Base-by-base conservation (phyloP, 2,888 invertebrate species). In the Trichopoda pennipes region DNA sequence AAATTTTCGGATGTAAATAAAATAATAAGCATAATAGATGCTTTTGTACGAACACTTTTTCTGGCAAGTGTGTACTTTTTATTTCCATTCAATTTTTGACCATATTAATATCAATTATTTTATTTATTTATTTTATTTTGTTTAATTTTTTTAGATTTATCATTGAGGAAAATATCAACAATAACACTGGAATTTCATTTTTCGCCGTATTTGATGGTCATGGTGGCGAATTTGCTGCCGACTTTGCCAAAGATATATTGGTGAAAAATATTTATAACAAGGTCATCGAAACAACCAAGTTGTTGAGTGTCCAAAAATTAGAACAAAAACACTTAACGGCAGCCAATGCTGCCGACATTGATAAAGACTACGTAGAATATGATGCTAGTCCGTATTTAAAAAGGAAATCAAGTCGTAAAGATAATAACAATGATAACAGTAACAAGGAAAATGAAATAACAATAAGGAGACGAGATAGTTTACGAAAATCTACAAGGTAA, bases 191-290 rank as follows among this genome's bases (percentile, higher is more conserved):
- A 23, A 95, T 97, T 70, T 95, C 97, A 21, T 92, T 98, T 78
- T 97, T 96, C 92, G 98, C 97, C 56, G 95, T 98, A 85, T 98
- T 98, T 90, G 98, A 98, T 92, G 98, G 98, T 0, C 98, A 98
- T 90, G 98, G 98, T 66, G 98, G 98, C 51, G 97, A 98, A 92
- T 96, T 96, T 92, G 98, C 98, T 68, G 97, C 98, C 21, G 96
- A 98, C 89, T 98, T 96, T 92, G 97, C 97, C 68, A 95, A 96
- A 89, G 97, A 97, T 86, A 95, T 96, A 86, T 92, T 98, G 19
- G 94, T 97, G 84, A 95, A 95, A 89, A 96, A 94, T 89, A 92
- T 97, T 66, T 94, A 94, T 86, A 94, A 94, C 88, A 96, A 95
- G 92, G 94, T 96, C 58, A 92, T 94, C 35, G 95, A 95, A 89